Evolutionary conservation across 1,140 invertebrate species (phyloP), one percentile per base, ranked within the genome.

Genomic region (roundworm (Caenorhabditis elegans)): DNA sequence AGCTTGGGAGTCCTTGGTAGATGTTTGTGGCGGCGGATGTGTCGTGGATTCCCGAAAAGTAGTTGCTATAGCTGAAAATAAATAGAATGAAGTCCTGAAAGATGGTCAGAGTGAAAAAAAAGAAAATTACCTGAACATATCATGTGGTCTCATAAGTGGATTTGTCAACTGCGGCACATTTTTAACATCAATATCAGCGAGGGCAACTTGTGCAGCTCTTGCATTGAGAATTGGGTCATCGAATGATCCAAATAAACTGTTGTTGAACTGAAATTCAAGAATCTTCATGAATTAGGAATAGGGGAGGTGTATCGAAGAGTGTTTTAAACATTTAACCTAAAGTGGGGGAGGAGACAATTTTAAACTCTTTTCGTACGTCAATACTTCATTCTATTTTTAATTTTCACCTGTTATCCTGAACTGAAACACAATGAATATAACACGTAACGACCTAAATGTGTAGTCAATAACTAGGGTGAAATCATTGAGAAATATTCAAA

Each of bases 141-240:
- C 86, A 17, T 85, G 75, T n/a, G 86, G 80, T 65, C 86, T 76
- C 46, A 87, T 83, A 60, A 88, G 55, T n/a, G 49, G 85, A 46
- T 78, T 82, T 15, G 84, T 84, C 24, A 83, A 78, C 70, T 87
- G 78, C 28, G 83, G 86, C 15, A 87, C 86, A 77, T 88, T 87
- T 80, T 88, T 88, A 6, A 88, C 85, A 70, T 88, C 87, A 70
- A 88, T 88, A 75, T 88, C 86, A 47, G 85, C 87, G 13, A 87
- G 79, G 17, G 86, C 86, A 24, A 86, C 86, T 76, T 87, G 86
- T 6, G 86, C 87, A 13, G 84, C 85, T 76, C 83, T 48, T 13
- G 86, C 77, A 43, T 86, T 87, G 24, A 88, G 81, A 78, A 88
- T 82, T 22, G 82, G 83, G 70, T 88, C 86, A 82, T 88, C 87